Evolutionary conservation across 2,888 invertebrate genomes (phyloP).

Genomic region (Hydraecia micacea): DNA sequence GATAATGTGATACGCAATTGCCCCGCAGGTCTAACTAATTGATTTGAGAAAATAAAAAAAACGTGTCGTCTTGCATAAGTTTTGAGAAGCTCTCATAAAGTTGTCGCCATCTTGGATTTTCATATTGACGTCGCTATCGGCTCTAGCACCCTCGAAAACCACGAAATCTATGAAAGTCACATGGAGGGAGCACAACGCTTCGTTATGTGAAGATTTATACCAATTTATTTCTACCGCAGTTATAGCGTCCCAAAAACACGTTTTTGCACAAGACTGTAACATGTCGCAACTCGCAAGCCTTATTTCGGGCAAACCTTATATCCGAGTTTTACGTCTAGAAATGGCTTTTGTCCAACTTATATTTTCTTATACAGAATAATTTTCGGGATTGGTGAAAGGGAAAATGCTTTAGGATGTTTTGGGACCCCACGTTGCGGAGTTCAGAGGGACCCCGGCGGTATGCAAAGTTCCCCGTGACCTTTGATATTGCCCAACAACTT

Average conservation of each 20-base stretch:
- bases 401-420: constrained; percentile 58
- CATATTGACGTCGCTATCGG: too few species aligned
- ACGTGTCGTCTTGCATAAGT: too few species aligned
- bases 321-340: constrained; percentile 46
- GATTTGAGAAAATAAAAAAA: not conserved
- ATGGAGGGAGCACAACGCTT: too few species aligned
- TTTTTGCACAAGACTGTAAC: constrained; percentile 21
- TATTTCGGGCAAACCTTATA: constrained; percentile 35
- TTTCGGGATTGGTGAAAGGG: constrained; percentile 58
- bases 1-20: too few species aligned
- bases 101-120: too few species aligned
- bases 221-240: too few species aligned
- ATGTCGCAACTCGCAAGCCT: constrained; percentile 9
- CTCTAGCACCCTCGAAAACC: too few species aligned
- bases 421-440: constrained; percentile 32
- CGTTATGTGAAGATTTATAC: too few species aligned
- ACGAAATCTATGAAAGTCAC: too few species aligned
- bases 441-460: constrained; percentile 27
- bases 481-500: constrained; percentile 61
- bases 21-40: not conserved
- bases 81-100: too few species aligned
- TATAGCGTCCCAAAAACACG: not conserved
- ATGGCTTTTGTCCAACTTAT: constrained; percentile 55
- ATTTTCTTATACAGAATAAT: constrained; percentile 55
- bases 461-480: constrained; percentile 61